A percentile compares a stretch with the other conserved stretches of the same genome.
Conservation (phyloP, 2,888 invertebrate genomes). For the Ochlodes sylvanus region DNA sequence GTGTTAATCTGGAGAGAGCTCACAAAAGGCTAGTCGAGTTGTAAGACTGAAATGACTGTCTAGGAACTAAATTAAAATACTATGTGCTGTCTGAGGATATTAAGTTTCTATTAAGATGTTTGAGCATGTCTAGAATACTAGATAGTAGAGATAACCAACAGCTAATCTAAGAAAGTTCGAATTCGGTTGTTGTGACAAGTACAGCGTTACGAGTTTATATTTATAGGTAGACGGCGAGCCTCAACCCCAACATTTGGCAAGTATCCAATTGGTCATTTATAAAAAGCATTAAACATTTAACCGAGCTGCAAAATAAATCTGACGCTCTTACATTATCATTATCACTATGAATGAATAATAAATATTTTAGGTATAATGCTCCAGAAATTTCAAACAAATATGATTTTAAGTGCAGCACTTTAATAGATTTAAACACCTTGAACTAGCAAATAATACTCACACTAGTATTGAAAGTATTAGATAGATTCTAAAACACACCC, state of each 20-base stretch:
- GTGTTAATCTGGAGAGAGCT: constrained; percentile 50
- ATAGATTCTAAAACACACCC: constrained; percentile 54
- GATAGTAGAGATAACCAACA: constrained; percentile 33
- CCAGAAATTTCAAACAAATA: constrained; percentile 14
- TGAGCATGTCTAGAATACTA: constrained; percentile 38
- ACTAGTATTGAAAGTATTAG: constrained; percentile 51
- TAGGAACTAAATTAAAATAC: constrained; percentile 76
- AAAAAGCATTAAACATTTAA: constrained; percentile 38
- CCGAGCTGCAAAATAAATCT: constrained; percentile 29
- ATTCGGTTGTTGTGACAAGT: constrained; percentile 38
- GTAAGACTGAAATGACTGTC: constrained; percentile 72
- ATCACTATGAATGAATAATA: constrained; percentile 27
- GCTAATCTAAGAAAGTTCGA: constrained; percentile 36
- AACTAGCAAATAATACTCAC: constrained; percentile 29
- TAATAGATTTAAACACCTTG: constrained; percentile 10
- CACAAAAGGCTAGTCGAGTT: constrained; percentile 59
- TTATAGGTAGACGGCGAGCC: constrained; percentile 38
- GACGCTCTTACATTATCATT: constrained; percentile 32
- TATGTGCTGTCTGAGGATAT: constrained; percentile 61
- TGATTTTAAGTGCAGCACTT: constrained; percentile 2
- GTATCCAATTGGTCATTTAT: constrained; percentile 45
- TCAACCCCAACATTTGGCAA: constrained; percentile 45
- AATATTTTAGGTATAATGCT: constrained; percentile 20
- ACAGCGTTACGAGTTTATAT: constrained; percentile 36
- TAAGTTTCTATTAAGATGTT: constrained; percentile 65